Base-by-base conservation (phyloP, 2,888 invertebrate genomes). In the Scaptomyza flava region DNA sequence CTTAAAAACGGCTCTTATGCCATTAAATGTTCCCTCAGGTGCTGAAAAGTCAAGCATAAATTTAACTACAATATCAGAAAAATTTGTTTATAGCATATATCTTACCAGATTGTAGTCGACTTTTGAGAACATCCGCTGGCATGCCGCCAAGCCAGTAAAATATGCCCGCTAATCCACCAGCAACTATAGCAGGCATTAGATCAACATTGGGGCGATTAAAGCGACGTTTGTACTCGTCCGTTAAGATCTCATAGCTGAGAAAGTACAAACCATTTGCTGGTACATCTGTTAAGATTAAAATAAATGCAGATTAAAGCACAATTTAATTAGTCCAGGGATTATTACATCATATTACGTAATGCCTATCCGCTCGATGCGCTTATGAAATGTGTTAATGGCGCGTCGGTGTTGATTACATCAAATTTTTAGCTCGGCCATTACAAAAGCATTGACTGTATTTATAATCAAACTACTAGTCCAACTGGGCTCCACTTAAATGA, bases 201-300 rank as follows among this genome's bases (percentile, higher is more conserved):
- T 89, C 86, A 6, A 89, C 73, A 69, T 89, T 76, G 12, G 81
- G 85, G 3, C 77, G 81, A 53, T 89, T 77, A 93, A 94, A 89
- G 94, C 94, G 79, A 93, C 93, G 91, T 82, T 96, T 95, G 75
- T 98, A 92, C 43, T 94, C 91, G 80, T 95, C 94, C 92, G 98
- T 96, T 20, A 99, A 92, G 92, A 94, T 95, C 92, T 99, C 99
- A 91, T 99, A 99, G 0, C 98, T 96, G 93, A 98, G 95, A 91
- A 99, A 99, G 92, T 99, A 99, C 94, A 98, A 96, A 50, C 99
- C 99, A 92, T 97, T 97, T 7, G 98, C 99, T 46, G 99, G 99
- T 58, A 99, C 95, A 93, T 99, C 99, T 95, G 89, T 41, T 41
- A 9, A 17, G 17, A 9, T 43, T 92, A 91, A 58, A 38, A 46